Conservation (phyloP, 2,113 vertebrate genomes). For the Carollia perspicillata region DNA sequence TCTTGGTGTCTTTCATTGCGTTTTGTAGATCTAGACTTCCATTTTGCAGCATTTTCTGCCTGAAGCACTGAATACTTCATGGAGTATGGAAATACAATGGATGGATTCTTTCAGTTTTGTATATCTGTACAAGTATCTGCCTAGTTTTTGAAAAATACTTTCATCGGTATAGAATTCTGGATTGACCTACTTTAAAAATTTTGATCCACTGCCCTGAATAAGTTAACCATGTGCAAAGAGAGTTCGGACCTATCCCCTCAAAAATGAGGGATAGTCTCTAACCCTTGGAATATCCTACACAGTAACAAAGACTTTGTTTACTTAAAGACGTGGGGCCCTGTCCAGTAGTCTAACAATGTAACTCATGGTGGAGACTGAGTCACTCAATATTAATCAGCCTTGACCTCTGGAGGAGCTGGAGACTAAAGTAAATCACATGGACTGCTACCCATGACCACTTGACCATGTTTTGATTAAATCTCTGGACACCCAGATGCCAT, state of each 20-base stretch:
- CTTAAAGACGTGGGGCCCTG: background rate
- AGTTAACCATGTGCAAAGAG: background rate
- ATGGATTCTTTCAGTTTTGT: background rate
- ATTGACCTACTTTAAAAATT: background rate
- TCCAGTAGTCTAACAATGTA: background rate
- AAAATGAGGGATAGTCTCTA: background rate
- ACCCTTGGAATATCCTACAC: background rate
- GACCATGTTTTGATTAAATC: too few relatives aligned
- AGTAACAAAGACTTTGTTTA: background rate
- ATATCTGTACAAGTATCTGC: background rate
- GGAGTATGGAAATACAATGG: background rate
- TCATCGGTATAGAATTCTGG: background rate
- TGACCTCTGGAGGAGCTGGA: background rate
- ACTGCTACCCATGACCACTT: background rate
- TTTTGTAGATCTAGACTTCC: background rate
- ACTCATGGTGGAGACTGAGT: background rate
- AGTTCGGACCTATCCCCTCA: background rate
- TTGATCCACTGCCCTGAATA: background rate
- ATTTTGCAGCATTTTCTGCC: background rate
- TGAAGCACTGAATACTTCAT: background rate
- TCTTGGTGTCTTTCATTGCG: background rate
- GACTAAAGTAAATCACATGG: background rate
- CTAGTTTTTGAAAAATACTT: background rate
- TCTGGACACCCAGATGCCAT: background rate
- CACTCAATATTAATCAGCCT: background rate